Conservation (phyloP, 2,888 invertebrate species). For the Loripinus fragilis region DNA sequence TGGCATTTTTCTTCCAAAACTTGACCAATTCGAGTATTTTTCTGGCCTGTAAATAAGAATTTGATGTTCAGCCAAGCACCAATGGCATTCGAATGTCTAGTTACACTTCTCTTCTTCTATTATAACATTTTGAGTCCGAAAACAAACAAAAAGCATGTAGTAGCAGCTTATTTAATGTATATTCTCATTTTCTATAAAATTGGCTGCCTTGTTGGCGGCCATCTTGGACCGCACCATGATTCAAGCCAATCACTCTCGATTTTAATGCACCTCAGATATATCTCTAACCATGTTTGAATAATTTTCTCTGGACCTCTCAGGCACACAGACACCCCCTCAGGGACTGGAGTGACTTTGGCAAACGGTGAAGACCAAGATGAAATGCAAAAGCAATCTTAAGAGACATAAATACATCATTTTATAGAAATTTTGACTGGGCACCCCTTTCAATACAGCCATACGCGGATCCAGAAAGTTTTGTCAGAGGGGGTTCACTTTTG, state of each 20-base stretch:
- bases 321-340: neutral
- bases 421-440: too few species aligned
- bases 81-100: neutral
- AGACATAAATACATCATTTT: too few species aligned
- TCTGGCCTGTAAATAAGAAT: neutral
- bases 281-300: neutral
- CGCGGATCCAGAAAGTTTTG: too few species aligned
- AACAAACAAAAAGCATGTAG: too few species aligned
- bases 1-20: too few species aligned
- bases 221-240: conserved; percentile 6
- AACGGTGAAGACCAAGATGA: too few species aligned
- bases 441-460: too few species aligned
- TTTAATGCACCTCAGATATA: neutral
- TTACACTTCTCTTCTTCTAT: neutral
- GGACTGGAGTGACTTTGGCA: too few species aligned
- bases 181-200: neutral
- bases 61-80: neutral
- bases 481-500: too few species aligned
- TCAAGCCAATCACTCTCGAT: conserved; percentile 1
- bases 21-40: neutral
- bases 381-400: too few species aligned
- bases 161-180: neutral
- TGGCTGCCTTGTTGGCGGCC: neutral
- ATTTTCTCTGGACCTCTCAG: neutral
- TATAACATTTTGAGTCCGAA: too few species aligned